A percentile compares a stretch with the other conserved stretches of the same genome.
These are phyloP conservation scores for Myotis brandtii DNA, from an alignment of 2,113 vertebrate species.

Conservation along the genomic window DNA sequence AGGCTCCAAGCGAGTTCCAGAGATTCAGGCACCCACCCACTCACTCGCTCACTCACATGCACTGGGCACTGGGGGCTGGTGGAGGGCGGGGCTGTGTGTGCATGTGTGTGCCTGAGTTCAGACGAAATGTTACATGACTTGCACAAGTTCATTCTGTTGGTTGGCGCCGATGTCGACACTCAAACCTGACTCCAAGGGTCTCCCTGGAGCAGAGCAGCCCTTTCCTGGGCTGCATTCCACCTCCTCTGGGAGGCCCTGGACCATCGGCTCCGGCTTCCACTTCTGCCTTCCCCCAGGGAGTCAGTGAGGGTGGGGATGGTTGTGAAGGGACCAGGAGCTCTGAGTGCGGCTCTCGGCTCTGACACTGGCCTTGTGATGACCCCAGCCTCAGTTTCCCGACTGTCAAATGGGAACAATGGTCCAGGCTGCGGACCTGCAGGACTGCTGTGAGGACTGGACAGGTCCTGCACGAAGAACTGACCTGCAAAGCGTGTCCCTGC, in stretches of 20 bases:
- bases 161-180: rapidly evolving
- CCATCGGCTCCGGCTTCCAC: not conserved
- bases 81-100: not conserved
- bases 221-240: not conserved
- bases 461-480: not conserved
- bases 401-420: not conserved
- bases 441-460: not conserved
- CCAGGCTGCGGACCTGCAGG: not conserved
- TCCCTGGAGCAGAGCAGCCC: not conserved
- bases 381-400: not conserved
- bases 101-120: not conserved
- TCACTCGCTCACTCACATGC: not conserved
- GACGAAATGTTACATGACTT: not conserved
- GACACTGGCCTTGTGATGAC: not conserved
- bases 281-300: not conserved
- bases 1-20: not conserved
- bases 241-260: not conserved
- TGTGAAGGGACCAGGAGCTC: not conserved
- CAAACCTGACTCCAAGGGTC: not conserved
- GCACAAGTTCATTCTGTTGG: not conserved
- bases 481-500: no score
- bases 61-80: not conserved
- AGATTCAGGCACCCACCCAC: not conserved
- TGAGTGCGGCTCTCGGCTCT: not conserved
- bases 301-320: rapidly evolving